phyloP scores from a whole-genome alignment of 2,888 invertebrate genomes.

The Lochmaea crataegi region DNA sequence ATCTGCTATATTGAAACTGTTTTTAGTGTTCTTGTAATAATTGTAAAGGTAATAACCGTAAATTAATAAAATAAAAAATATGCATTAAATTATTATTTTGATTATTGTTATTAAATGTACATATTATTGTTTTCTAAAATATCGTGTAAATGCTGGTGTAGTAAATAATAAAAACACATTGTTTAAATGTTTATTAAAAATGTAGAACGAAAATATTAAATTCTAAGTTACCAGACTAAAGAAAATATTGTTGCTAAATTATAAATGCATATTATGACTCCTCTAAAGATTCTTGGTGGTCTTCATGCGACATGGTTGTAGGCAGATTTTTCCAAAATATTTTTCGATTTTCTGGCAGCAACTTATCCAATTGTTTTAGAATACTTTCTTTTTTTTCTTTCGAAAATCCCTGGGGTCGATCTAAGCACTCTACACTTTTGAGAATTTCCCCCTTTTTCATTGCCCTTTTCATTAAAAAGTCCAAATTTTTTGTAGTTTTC shows the following conservation, averaged over 20 bases:
- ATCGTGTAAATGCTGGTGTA: not conserved
- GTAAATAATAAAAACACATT: not conserved
- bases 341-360: not conserved
- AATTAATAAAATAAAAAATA: not conserved
- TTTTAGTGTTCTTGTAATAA: not conserved
- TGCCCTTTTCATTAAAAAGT: conserved; percentile 18
- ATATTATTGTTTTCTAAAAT: not conserved
- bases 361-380: not conserved
- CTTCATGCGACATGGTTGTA: not conserved
- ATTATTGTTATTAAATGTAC: not conserved
- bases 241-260: not conserved
- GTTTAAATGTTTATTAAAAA: not conserved
- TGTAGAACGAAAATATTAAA: not conserved
- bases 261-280: not conserved
- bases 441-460: conserved; percentile 17
- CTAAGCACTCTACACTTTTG: not conserved
- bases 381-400: not conserved
- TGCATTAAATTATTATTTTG: not conserved
- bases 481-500: conserved; percentile 19
- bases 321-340: not conserved
- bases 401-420: not conserved
- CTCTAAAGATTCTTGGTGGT: not conserved
- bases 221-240: not conserved
- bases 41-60: not conserved
- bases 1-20: not conserved